Base-by-base conservation (phyloP, 2,888 invertebrate genomes). In the Phyllotreta cruciferae region DNA sequence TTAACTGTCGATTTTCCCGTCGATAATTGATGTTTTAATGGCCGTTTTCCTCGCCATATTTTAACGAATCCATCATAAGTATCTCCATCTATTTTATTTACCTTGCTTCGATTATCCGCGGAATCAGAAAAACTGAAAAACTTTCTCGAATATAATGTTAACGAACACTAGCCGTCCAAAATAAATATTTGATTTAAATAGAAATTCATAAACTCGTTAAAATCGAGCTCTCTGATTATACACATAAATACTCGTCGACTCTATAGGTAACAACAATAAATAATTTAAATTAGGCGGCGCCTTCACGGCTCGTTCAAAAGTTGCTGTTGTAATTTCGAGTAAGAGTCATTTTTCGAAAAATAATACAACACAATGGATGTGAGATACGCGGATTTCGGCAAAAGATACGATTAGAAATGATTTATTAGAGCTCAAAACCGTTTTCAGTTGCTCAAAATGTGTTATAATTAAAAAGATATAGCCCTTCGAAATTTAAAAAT, bases 191-290 rank as follows among this genome's bases (percentile, higher is more conserved):
- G 65, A 69, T 57, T 63, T 66, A 66, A 63, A 67, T 67, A 65
- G 67, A 66, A 57, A 66, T 68, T 67, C 64, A 66, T 67, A 66
- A 69, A 69, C 65, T 64, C 66, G 66, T 70, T 70, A 66, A 65
- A 63, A 60, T 64, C 64, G 38, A 58, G 53, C 54, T 61, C 55
- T 53, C 60, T 56, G 69, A 64, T 63, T 66, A 64, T 70, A 65
- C 4, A 24, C 24, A 24, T 66, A 69, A 67, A 69, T 70, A 69
- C 55, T 63, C 60, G 56, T 55, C 60, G 58, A 62, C 63, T 61
- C 64, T 62, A 70, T 24, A 69, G 68, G 68, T 70, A 71, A 67
- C 56, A 68, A 64, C 64, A 68, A 71, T 71, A 71, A 71, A 71
- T 71, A 71, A 66, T 68, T 61, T 55, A 65, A 68, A 66, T 65